Evolutionary conservation across 1,140 invertebrate genomes (phyloP), one percentile per base, ranked within the genome.

Genomic region (Arctopsyche grandis): DNA sequence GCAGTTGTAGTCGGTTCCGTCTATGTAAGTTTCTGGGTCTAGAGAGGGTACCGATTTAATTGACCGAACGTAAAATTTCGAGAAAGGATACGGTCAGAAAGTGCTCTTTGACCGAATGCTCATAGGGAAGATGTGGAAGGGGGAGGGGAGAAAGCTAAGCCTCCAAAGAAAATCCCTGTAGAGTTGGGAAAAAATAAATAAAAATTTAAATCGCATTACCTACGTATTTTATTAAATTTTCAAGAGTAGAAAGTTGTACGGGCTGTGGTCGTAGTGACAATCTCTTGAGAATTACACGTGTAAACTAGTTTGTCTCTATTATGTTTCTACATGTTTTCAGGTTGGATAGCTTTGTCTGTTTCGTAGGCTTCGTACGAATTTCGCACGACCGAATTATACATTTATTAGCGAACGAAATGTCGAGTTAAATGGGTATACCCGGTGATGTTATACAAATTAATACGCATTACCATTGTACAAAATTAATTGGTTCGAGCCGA

Each of bases 281-380:
- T 24, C 63, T 66, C 63, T 24, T 9, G 63, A 19, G 63, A 9
- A 9, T 24, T 66, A 66, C 63, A 66, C 63, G 24, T 29, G 63
- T 66, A 66, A 66, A 26, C 63, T 66, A 66, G 63, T 66, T 66
- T 24, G 63, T 66, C 9, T 26, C 63, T 9, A 22, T 26, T 24
- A 26, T 21, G 22, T 66, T 60, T 66, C 21, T 12, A 12, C 21
- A n/a, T 26, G 63, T 66, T 66, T 66, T 66, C 63, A 5, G 63
- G 63, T 66, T 66, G 26, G 26, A 66, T 26, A 66, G 63, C 63
- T 66, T 66, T 66, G 63, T 66, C 63, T 66, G 26, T 66, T 66
- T 14, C 63, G 24, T 12, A 10, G 19, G 12, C 14, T 22, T 26
- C 22, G 21, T 52, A 52, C 9, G 12, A 63, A 26, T 16, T 60